phyloP scores from a whole-genome alignment of 2,797 vertebrate species.

The Columba guinea region DNA sequence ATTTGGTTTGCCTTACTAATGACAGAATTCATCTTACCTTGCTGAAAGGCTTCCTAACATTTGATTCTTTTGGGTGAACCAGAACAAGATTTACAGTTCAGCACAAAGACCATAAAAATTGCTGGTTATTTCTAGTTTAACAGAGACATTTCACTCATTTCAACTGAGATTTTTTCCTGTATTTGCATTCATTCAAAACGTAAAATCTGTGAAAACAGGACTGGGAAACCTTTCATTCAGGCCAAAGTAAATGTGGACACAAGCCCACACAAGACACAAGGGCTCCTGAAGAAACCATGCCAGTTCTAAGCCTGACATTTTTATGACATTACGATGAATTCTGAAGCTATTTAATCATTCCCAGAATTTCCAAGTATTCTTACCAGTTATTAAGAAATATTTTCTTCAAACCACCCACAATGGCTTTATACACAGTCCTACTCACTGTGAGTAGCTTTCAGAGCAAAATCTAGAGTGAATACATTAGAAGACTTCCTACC shows the following conservation, averaged over 20 bases:
- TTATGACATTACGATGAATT: not conserved
- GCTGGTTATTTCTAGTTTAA: not conserved
- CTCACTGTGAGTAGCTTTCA: not conserved
- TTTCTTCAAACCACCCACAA: slow-evolving; percentile 23
- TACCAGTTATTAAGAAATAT: not conserved
- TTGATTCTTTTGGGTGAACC: not conserved
- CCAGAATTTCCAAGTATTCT: not conserved
- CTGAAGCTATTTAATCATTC: not conserved
- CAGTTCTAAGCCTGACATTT: not conserved
- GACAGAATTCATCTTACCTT: not conserved
- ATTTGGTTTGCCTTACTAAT: not conserved
- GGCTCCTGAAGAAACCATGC: not conserved
- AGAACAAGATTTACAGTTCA: not conserved
- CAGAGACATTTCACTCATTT: not conserved
- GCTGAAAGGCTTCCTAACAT: not conserved
- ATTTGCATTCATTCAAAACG: not conserved
- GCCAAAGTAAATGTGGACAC: not conserved
- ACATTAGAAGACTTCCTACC: not conserved
- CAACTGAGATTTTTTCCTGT: not conserved
- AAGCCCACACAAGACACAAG: not conserved
- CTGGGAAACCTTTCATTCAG: not conserved
- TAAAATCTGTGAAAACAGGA: not conserved
- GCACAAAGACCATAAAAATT: not conserved
- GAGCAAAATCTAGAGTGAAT: not conserved
- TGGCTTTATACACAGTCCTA: not conserved